Base-by-base conservation (phyloP, 2,888 invertebrate genomes). In the Drosophila paracracens region DNA sequence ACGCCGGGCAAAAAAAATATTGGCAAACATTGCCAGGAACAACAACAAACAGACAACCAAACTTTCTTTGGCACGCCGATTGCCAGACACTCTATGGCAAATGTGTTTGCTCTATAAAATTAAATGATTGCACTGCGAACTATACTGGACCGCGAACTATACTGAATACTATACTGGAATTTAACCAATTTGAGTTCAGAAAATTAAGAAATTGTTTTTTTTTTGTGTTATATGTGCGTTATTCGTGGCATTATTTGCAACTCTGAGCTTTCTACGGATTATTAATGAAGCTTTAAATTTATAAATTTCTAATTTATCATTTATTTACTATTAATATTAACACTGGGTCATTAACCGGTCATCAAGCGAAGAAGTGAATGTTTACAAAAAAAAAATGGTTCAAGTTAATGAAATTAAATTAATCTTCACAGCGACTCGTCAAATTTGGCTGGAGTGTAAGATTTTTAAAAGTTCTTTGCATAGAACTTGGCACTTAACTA, bases 11-110 rank as follows among this genome's bases (percentile, higher is more conserved):
- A 70, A 64, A 67, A 56, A 77, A 51, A 79, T 86, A 82, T 83
- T 84, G 83, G 86, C 84, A 85, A 85, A 83, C 83, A 82, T 83
- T 77, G 76, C 79, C 65, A 70, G 57, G 66, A 69, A 77, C 70
- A 83, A 69, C 79, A 79, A 64, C 79, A 79, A 79, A 67, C 51
- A 79, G 64, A 56, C 8, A 27, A 36, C 11, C 18, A 5, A 18
- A 43, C n/a, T 43, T 16, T n/a, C 21, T 25, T 54, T 51, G 25
- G 54, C 35, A 64, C 61, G 56, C 36, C 75, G 76, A 58, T 29
- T 10, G 0, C 1, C 10, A 16, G 4, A 65, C 71, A 71, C 78
- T 10, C 65, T 36, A 10, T 21, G 10, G 4, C 7, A 52, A 52
- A 52, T 33, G 8, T 52, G 4, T 33, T 52, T 31, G 21, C 10